phyloP scores from a whole-genome alignment of 2,888 invertebrate species.

The Macroteleia sp. region DNA sequence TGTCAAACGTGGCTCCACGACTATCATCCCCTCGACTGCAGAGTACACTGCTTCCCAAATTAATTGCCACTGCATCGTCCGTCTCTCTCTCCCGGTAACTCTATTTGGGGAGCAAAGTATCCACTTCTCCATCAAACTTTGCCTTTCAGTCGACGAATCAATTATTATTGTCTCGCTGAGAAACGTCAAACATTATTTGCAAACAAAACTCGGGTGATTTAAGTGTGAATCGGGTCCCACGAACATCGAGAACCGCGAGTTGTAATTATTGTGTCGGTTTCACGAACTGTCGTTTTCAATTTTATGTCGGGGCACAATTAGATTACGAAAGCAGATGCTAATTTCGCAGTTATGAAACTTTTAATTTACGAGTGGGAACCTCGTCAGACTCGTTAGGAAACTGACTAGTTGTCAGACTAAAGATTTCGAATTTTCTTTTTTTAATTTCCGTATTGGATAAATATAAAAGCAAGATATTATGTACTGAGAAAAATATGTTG shows the following conservation, averaged over 20 bases:
- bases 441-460: no score
- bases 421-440: no score
- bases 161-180: slow-evolving; percentile 21
- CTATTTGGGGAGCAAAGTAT: slow-evolving; percentile 21
- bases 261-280: slow-evolving; percentile 31
- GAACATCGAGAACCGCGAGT: slow-evolving; percentile 4
- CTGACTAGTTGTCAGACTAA: no score
- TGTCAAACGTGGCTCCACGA: slow-evolving; percentile 60
- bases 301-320: slow-evolving; percentile 32
- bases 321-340: slow-evolving; percentile 33
- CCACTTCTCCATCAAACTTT: slow-evolving; percentile 47
- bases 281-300: slow-evolving; percentile 31
- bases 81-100: neutral
- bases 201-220: slow-evolving; percentile 26
- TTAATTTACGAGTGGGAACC: slow-evolving; percentile 30
- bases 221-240: slow-evolving; percentile 38
- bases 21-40: slow-evolving; percentile 39
- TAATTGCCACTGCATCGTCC: slow-evolving; percentile 39
- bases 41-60: slow-evolving; percentile 27
- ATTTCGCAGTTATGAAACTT: slow-evolving; percentile 32
- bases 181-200: slow-evolving; percentile 30
- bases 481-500: no score
- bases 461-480: no score
- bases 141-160: slow-evolving; percentile 29
- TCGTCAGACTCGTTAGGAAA: slow-evolving; percentile 4